These are phyloP conservation scores for Diaphora mendica DNA, from an alignment of 2,888 invertebrate species.

Conservation along the genomic window DNA sequence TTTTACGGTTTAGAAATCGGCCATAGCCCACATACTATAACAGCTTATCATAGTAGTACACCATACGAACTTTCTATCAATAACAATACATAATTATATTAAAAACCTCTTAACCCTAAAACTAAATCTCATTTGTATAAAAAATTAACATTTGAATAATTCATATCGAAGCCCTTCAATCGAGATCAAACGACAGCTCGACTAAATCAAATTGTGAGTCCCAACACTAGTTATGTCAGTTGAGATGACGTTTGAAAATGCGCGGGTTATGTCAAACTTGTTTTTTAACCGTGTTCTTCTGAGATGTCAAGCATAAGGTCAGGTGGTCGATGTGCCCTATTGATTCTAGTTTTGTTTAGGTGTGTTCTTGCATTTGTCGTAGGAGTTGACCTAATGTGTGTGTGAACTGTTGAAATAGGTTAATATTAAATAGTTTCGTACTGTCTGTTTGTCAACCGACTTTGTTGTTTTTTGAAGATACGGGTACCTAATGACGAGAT, in stretches of 20 bases:
- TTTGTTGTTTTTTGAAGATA: not conserved
- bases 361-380: constrained; percentile 24
- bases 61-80: constrained; percentile 42
- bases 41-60: not conserved
- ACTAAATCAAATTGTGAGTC: constrained; percentile 31
- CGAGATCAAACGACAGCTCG: constrained; percentile 35
- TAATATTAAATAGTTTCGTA: not conserved
- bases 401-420: not conserved
- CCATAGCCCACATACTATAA: not conserved
- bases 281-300: constrained; percentile 53
- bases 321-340: constrained; percentile 28
- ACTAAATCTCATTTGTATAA: constrained; percentile 51
- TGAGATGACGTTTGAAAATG: constrained; percentile 29
- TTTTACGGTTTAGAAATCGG: not conserved
- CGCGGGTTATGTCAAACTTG: constrained; percentile 41
- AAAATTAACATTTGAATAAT: constrained; percentile 46
- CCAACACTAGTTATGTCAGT: constrained; percentile 12
- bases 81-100: constrained; percentile 42
- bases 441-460: not conserved
- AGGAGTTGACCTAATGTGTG: constrained; percentile 11
- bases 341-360: constrained; percentile 38
- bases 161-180: constrained; percentile 47
- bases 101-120: constrained; percentile 49
- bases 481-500: too few species aligned
- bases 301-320: constrained; percentile 46